Conservation (phyloP, 2,888 invertebrate genomes). For the Dasysyrphus albostriatus region DNA sequence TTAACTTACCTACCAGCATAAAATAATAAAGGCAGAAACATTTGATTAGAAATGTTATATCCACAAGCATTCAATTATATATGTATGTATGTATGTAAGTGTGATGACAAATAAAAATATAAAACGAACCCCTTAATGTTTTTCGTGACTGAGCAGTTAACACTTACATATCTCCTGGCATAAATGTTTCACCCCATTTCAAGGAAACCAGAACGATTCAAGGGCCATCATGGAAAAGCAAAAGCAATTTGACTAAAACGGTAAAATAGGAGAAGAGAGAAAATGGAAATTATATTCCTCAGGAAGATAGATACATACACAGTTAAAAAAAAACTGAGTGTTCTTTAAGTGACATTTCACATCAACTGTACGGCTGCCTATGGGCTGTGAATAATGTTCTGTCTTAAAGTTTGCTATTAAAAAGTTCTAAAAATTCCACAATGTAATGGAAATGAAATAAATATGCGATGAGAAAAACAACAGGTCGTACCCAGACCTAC, state of each 20-base stretch:
- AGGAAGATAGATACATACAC: not conserved
- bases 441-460: not conserved
- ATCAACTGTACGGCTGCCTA: not conserved
- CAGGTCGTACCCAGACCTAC: no score
- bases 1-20: no score
- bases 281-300: not conserved
- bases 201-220: not conserved
- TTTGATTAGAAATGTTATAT: no score
- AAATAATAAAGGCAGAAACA: no score
- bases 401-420: not conserved
- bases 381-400: not conserved
- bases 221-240: not conserved
- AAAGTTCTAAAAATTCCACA: not conserved
- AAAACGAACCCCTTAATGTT: not conserved
- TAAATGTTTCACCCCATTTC: not conserved
- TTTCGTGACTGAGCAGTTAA: not conserved
- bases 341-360: conserved; percentile 1
- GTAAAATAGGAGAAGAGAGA: not conserved
- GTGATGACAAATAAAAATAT: not conserved
- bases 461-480: not conserved
- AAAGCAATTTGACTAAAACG: not conserved
- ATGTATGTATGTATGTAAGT: not conserved
- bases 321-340: not conserved
- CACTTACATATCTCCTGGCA: not conserved
- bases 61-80: no score